Conservation (phyloP, 2,888 invertebrate species). For the Mycalesis mineus region DNA sequence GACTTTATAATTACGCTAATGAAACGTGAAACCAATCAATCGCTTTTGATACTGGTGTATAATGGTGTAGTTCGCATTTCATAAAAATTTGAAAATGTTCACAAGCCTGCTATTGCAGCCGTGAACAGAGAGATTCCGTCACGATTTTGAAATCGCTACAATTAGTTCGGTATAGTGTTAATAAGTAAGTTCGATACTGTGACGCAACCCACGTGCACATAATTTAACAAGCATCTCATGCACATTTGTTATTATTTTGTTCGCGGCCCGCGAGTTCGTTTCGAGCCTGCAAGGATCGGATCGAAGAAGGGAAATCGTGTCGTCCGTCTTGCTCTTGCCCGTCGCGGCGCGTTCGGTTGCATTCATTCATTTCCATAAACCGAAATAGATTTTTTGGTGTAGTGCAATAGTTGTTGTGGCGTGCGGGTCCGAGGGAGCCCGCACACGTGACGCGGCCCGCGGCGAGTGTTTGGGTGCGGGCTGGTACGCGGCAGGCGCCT, state of each 20-base stretch:
- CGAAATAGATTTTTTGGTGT: constrained; percentile 52
- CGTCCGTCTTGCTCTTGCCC: constrained; percentile 57
- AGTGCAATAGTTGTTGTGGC: constrained; percentile 53
- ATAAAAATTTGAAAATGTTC: constrained; percentile 62
- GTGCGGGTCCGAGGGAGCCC: constrained; percentile 48
- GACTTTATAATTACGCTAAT: constrained; percentile 52
- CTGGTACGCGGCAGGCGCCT: constrained; percentile 62
- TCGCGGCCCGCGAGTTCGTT: constrained; percentile 82
- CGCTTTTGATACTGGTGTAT: constrained; percentile 56
- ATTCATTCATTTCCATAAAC: constrained; percentile 50
- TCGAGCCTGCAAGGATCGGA: constrained; percentile 63
- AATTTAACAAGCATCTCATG: constrained; percentile 75
- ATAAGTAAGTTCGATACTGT: constrained; percentile 51
- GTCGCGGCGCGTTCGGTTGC: constrained; percentile 44
- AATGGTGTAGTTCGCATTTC: constrained; percentile 66
- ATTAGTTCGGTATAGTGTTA: constrained; percentile 46
- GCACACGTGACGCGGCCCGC: constrained; percentile 58
- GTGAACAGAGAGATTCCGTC: constrained; percentile 51
- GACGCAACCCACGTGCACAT: constrained; percentile 77
- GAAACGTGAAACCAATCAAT: constrained; percentile 50
- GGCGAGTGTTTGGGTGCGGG: constrained; percentile 73
- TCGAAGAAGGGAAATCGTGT: constrained; percentile 63
- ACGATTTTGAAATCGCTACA: constrained; percentile 47
- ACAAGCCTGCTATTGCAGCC: constrained; percentile 47
- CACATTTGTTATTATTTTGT: constrained; percentile 86